Percentiles rank a stretch among this genome's conserved stretches.
Conservation (phyloP, 2,113 vertebrate species). For the Eleginops maclovinus region DNA sequence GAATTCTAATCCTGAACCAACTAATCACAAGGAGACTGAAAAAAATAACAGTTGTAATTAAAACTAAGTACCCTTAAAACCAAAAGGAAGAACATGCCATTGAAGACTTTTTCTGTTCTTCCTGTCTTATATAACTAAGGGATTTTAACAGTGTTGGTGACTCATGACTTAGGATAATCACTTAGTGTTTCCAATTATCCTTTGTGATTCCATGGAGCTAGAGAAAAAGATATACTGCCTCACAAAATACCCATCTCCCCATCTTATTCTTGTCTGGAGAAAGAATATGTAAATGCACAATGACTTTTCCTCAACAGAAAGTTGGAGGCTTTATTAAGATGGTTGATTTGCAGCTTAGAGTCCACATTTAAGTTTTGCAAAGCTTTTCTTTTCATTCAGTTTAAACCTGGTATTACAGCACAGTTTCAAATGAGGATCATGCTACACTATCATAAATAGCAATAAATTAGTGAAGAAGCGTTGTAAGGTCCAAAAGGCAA, state of each 20-base stretch:
- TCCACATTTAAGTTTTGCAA: no score
- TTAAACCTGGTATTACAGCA: no score
- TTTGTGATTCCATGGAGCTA: conserved; percentile 46
- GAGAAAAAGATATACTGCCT: conserved; percentile 49
- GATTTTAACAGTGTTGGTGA: conserved; percentile 63
- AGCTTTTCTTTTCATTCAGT: no score
- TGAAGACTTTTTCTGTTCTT: conserved; percentile 39
- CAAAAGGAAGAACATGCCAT: conserved; percentile 34
- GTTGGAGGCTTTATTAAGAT: no score
- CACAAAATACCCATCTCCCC: conserved; percentile 32
- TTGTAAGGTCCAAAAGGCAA: no score
- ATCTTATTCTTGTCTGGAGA: conserved; percentile 24
- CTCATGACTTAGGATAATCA: conserved; percentile 62
- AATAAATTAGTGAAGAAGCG: no score
- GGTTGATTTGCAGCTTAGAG: no score
- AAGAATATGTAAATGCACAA: conserved; percentile 9
- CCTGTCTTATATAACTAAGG: conserved; percentile 26
- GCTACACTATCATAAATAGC: no score
- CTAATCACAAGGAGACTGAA: conserved; percentile 65
- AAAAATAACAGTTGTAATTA: conserved; percentile 71
- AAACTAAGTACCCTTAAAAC: conserved; percentile 27
- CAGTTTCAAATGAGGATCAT: no score
- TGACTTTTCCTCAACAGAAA: conserved; percentile 4
- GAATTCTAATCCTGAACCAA: conserved; percentile 64
- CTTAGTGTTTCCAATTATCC: conserved; percentile 66